phyloP scores from a whole-genome alignment of 2,113 vertebrate genomes.

The Ariopsis seemanni region DNA sequence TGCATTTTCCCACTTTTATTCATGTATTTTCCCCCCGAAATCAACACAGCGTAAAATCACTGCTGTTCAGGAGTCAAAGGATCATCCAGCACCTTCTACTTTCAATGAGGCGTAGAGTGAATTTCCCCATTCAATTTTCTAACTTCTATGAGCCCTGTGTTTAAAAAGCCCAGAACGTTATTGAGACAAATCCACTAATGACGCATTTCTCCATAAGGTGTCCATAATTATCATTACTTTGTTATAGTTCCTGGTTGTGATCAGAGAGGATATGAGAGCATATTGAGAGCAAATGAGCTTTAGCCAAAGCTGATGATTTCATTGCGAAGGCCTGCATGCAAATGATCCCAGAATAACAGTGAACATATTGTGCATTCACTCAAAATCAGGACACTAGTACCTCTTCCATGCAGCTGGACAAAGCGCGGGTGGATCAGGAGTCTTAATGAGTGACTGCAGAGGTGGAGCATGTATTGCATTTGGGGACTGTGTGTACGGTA shows the following conservation, averaged over 20 bases:
- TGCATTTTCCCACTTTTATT: constrained; percentile 23
- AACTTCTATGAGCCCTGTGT: constrained; percentile 31
- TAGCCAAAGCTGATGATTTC: constrained; percentile 68
- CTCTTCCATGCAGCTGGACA: constrained; percentile 68
- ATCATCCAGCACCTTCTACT: constrained; percentile 24
- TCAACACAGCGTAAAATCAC: constrained; percentile 37
- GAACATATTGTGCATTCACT: constrained; percentile 74
- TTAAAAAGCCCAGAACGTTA: constrained; percentile 26
- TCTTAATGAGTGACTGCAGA: constrained; percentile 67
- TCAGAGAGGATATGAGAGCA: constrained; percentile 65
- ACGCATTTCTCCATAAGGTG: constrained; percentile 41
- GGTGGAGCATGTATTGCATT: constrained; percentile 57
- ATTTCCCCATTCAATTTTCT: constrained; percentile 32
- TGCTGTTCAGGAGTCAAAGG: constrained; percentile 17
- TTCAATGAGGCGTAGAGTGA: constrained; percentile 31
- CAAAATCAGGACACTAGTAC: constrained; percentile 56
- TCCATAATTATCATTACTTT: constrained; percentile 44
- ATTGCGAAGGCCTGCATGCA: constrained; percentile 70
- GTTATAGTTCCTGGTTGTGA: constrained; percentile 43
- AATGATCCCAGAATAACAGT: constrained; percentile 79
- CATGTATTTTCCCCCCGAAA: constrained; percentile 1
- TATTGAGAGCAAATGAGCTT: constrained; percentile 75
- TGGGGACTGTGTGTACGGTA: background rate
- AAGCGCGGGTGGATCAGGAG: constrained; percentile 63
- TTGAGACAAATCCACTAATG: constrained; percentile 41